Evolutionary conservation across 2,888 invertebrate genomes (phyloP).

Genomic region (Drosophila demipolita): DNA sequence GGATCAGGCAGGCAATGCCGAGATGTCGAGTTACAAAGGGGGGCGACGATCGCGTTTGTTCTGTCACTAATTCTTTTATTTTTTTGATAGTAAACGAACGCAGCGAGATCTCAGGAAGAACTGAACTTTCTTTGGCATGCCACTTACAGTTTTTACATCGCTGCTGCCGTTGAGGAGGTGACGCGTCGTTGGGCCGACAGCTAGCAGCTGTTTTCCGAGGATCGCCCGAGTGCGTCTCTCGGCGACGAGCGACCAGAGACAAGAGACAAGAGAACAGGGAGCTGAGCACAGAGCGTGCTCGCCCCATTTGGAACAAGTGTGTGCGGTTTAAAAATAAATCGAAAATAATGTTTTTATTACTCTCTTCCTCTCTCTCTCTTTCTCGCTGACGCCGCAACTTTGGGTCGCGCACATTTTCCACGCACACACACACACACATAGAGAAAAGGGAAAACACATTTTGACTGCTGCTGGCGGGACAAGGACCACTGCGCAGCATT

Average conservation of each 20-base stretch:
- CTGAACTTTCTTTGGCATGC: slow-evolving; percentile 81
- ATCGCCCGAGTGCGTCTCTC: slow-evolving; percentile 41
- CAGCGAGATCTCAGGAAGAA: slow-evolving; percentile 84
- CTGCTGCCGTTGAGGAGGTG: slow-evolving; percentile 60
- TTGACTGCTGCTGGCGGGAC: slow-evolving; percentile 29
- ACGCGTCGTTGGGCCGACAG: slow-evolving; percentile 37
- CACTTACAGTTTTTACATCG: slow-evolving; percentile 84
- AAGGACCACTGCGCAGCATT: slow-evolving; percentile 81
- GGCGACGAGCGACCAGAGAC: slow-evolving; percentile 9
- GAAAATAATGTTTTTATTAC: slow-evolving; percentile 75
- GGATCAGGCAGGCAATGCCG: slow-evolving; percentile 36
- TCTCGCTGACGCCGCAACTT: slow-evolving; percentile 18
- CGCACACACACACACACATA: slow-evolving; percentile 15
- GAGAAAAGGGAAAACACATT: slow-evolving; percentile 52
- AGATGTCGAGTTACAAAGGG: neutral
- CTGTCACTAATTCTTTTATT: neutral
- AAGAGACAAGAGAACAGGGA: slow-evolving; percentile 9
- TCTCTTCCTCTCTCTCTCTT: slow-evolving; percentile 37
- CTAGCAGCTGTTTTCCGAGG: slow-evolving; percentile 75
- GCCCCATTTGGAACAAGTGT: slow-evolving; percentile 81
- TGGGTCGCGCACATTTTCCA: slow-evolving; percentile 52
- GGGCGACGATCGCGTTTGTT: slow-evolving; percentile 48
- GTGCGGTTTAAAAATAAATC: slow-evolving; percentile 83
- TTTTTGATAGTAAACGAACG: slow-evolving; percentile 64
- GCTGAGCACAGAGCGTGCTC: slow-evolving; percentile 22